Base-by-base conservation (phyloP, 2,797 vertebrate species). In the Melanotaenia trifasciata region DNA sequence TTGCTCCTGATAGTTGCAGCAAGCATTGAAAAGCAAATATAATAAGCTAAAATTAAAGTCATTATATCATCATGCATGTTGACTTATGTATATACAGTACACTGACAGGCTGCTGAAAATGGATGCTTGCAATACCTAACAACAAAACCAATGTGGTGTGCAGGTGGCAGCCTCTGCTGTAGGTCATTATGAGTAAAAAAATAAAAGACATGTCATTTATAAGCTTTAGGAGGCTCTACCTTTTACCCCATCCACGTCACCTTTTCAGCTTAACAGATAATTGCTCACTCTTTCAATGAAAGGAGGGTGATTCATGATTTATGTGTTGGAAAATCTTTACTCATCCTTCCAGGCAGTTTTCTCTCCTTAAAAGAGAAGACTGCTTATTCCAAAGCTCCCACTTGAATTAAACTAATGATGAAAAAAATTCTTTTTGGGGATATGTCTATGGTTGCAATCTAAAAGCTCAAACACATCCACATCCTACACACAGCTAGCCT, bases 371-470 rank as follows among this genome's bases (percentile, higher is more conserved):
- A 77, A 74, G 77, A 70, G 64, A 84, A 40, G 50, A 70, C 11
- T 45, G 64, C 32, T 47, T 53, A 67, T 90, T 89, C 81, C 82
- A 89, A 84, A 84, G 63, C 72, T 40, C 56, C 60, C 57, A 57
- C 47, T 67, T 67, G 36, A 11, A 2, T 35, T 43, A 24, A 67
- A 59, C 64, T 35, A 70, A 74, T 64, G 33, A 64, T 76, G 12
- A 43, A 62, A 13, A 36, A 62, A 59, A 66, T 32, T 67, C 77
- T 72, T 77, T 67, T 72, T 78, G 36, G 58, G 47, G 47, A 62
- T 56, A 30, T 71, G 76, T 79, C 43, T 51, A 73, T 26, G 0
- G 4, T 50, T 63, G 64, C 67, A 59, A 61, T 72, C 53, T 78
- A 33, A 61, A 28, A 32, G 28, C 32, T 10, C 38, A 32, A 24